Conservation (phyloP, 1,140 invertebrate genomes). For the Drosophila varians region DNA sequence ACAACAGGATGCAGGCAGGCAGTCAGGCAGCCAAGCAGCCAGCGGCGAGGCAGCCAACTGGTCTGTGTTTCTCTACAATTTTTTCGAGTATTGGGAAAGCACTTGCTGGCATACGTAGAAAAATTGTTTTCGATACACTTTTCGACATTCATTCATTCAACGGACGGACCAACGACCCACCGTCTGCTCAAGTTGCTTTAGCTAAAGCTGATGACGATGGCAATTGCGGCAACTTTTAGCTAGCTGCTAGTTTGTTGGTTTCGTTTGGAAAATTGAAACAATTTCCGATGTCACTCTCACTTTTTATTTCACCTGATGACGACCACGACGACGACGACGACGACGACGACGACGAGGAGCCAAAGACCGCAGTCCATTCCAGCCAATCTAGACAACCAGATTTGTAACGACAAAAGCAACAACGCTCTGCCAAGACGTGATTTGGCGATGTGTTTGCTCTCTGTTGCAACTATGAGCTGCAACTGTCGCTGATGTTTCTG, state of each 20-base stretch:
- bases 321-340: slow-evolving; percentile 22
- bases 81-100: slow-evolving; percentile 62
- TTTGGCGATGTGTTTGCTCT: slow-evolving; percentile 76
- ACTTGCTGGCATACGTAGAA: slow-evolving; percentile 62
- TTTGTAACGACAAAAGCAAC: slow-evolving; percentile 65
- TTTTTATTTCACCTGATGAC: slow-evolving; percentile 75
- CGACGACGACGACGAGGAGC: slow-evolving; percentile 13
- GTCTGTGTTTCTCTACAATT: slow-evolving; percentile 16
- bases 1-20: slow-evolving; percentile 72
- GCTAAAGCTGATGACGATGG: slow-evolving; percentile 38
- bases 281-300: slow-evolving; percentile 83
- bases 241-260: slow-evolving; percentile 62
- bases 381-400: slow-evolving; percentile 80
- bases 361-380: slow-evolving; percentile 10
- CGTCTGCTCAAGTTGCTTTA: slow-evolving; percentile 34
- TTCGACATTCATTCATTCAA: slow-evolving; percentile 82
- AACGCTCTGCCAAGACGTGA: slow-evolving; percentile 56
- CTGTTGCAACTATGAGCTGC: slow-evolving; percentile 53
- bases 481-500: slow-evolving; percentile 17
- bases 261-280: slow-evolving; percentile 83
- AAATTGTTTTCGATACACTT: slow-evolving; percentile 81
- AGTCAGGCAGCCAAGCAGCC: slow-evolving; percentile 18
- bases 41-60: slow-evolving; percentile 48
- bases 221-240: slow-evolving; percentile 69
- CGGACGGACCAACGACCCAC: slow-evolving; percentile 44